Conservation (phyloP, 2,797 vertebrate genomes). For the Ctenopoma multispine region DNA sequence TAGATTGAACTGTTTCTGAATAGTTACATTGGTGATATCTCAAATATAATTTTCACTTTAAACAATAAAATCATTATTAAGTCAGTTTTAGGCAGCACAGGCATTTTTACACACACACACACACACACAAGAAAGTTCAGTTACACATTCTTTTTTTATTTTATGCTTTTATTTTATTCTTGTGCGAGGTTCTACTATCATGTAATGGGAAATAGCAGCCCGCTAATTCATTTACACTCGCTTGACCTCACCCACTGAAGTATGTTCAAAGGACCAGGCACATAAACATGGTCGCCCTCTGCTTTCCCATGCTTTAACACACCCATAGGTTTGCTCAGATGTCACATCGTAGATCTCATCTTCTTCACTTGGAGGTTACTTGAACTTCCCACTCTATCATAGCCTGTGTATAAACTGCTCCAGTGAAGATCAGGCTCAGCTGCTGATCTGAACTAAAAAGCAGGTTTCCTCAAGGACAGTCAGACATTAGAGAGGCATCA, state of each 20-base stretch:
- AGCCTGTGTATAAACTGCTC: not conserved
- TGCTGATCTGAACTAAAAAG: not conserved
- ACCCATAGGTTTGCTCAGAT: conserved; percentile 35
- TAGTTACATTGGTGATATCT: no score
- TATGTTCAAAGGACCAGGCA: conserved; percentile 41
- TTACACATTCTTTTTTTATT: conserved; percentile 30
- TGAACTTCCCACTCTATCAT: conserved; percentile 10
- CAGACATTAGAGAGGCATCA: not conserved
- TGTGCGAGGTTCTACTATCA: conserved; percentile 33
- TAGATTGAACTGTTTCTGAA: no score
- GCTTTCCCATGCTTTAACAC: conserved; percentile 41
- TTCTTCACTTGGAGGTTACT: conserved; percentile 9
- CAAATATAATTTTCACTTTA: no score
- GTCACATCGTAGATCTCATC: conserved; percentile 3
- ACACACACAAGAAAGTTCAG: not conserved
- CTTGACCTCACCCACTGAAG: conserved; percentile 60
- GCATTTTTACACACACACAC: no score
- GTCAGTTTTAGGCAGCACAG: no score
- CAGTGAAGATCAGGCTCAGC: conserved; percentile 1
- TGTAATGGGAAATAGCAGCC: conserved; percentile 41
- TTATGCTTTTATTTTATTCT: conserved; percentile 21
- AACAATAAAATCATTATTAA: no score
- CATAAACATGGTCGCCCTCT: conserved; percentile 50
- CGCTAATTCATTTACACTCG: conserved; percentile 59
- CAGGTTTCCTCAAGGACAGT: conserved; percentile 8